phyloP scores from a whole-genome alignment of 2,888 invertebrate genomes.

The Polyploca ridens region DNA sequence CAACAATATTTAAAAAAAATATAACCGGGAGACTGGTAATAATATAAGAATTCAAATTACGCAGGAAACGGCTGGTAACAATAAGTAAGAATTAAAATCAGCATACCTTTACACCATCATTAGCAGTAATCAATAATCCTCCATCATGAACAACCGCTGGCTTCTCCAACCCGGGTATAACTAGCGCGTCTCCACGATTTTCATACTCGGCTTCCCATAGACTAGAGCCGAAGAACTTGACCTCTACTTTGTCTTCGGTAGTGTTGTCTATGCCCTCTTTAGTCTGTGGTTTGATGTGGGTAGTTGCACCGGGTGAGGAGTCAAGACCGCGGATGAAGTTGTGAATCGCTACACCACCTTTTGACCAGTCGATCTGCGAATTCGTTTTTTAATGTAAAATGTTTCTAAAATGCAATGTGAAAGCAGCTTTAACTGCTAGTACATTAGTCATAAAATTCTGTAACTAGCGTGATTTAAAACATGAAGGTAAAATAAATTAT shows the following conservation, averaged over 20 bases:
- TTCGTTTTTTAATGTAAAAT: not conserved
- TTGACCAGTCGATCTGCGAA: constrained; percentile 88
- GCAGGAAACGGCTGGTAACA: no score
- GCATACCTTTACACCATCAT: constrained; percentile 89
- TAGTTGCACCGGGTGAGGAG: constrained; percentile 96
- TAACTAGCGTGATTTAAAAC: no score
- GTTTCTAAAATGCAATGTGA: not conserved
- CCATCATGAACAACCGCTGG: constrained; percentile 89
- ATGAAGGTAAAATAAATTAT: no score
- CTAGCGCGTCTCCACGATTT: constrained; percentile 83
- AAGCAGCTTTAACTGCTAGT: no score
- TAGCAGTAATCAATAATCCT: constrained; percentile 92
- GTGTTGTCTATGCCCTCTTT: constrained; percentile 67
- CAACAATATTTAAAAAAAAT: no score
- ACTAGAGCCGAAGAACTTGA: constrained; percentile 90
- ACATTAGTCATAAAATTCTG: no score
- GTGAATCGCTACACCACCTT: constrained; percentile 90
- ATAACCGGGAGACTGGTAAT: no score
- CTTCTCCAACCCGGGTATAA: constrained; percentile 85
- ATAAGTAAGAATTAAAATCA: no score
- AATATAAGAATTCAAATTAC: not conserved
- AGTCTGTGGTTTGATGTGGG: constrained; percentile 72
- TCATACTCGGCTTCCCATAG: constrained; percentile 86
- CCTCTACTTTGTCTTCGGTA: constrained; percentile 57
- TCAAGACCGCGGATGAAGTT: constrained; percentile 97